These are phyloP conservation scores for Gambusia yucatana DNA, from an alignment of 2,797 vertebrate species.

Conservation along the genomic window DNA sequence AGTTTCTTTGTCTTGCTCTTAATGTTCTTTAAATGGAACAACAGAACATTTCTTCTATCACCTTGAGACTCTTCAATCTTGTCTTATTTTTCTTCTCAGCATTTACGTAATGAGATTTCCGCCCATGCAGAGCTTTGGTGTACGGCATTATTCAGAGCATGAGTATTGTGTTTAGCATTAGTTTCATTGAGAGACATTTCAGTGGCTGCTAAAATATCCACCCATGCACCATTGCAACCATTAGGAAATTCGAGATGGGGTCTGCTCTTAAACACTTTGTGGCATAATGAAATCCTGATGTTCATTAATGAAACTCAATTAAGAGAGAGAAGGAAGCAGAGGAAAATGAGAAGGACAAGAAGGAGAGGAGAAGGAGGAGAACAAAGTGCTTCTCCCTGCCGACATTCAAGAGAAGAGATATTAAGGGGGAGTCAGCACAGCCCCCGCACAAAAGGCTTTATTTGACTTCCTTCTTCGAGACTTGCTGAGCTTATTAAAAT, in stretches of 20 bases:
- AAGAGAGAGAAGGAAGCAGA: conserved; percentile 68
- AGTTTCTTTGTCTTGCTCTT: conserved; percentile 37
- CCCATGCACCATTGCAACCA: conserved; percentile 41
- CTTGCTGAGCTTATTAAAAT: conserved; percentile 82
- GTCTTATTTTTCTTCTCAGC: conserved; percentile 76
- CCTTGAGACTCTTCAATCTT: conserved; percentile 75
- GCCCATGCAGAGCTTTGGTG: conserved; percentile 76
- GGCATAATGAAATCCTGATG: conserved; percentile 84
- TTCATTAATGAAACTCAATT: conserved; percentile 86
- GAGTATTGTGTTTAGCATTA: conserved; percentile 73
- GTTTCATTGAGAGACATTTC: conserved; percentile 70
- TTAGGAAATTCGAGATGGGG: conserved; percentile 54
- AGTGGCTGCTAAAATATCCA: conserved; percentile 53
- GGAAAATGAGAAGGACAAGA: conserved; percentile 57
- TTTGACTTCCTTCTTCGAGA: conserved; percentile 76
- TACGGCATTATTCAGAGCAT: conserved; percentile 75
- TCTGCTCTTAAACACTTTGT: conserved; percentile 64
- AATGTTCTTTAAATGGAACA: conserved; percentile 75
- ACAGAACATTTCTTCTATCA: conserved; percentile 72
- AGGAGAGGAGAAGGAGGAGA: conserved; percentile 54
- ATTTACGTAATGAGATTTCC: conserved; percentile 83
- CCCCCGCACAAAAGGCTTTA: conserved; percentile 72
- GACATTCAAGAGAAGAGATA: conserved; percentile 65
- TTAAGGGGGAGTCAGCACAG: conserved; percentile 61
- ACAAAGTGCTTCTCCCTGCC: conserved; percentile 51